phyloP scores from a whole-genome alignment of 2,113 vertebrate species.

The Larimichthys crocea region DNA sequence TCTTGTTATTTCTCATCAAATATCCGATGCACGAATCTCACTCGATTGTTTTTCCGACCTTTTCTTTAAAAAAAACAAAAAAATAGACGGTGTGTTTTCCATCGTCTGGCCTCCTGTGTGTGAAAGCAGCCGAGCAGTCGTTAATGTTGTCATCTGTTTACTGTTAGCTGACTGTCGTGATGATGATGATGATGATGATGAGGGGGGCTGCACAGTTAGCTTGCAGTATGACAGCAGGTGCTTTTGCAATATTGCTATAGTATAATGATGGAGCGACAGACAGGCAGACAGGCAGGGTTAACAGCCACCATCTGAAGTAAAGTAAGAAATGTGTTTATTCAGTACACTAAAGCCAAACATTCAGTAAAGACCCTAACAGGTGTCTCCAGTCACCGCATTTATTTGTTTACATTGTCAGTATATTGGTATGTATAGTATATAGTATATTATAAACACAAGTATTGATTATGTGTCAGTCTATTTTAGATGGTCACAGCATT shows the following conservation, averaged over 20 bases:
- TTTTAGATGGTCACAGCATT: not conserved
- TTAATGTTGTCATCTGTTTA: slow-evolving; percentile 34
- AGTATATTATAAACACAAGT: not conserved
- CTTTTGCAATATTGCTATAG: slow-evolving; percentile 8
- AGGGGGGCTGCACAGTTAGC: slow-evolving; percentile 24
- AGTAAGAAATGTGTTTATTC: not conserved
- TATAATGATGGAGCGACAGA: slow-evolving; percentile 4
- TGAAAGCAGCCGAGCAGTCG: not conserved
- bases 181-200: not conserved
- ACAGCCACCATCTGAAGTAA: not conserved
- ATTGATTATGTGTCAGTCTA: not conserved
- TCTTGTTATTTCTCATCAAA: slow-evolving; percentile 16
- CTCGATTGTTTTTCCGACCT: not conserved
- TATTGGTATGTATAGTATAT: not conserved
- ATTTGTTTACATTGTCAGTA: not conserved
- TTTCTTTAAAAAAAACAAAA: not conserved
- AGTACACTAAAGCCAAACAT: not conserved
- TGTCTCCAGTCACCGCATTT: not conserved
- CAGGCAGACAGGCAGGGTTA: not conserved
- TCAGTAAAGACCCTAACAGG: not conserved
- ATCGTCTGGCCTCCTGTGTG: not conserved
- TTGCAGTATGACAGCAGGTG: slow-evolving; percentile 37
- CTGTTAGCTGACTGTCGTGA: slow-evolving; percentile 7
- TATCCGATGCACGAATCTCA: not conserved
- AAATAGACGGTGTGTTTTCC: no score